Evolutionary conservation across 2,113 vertebrate species (phyloP), one percentile per base, ranked within the genome.

Genomic region (Gila orcuttii): DNA sequence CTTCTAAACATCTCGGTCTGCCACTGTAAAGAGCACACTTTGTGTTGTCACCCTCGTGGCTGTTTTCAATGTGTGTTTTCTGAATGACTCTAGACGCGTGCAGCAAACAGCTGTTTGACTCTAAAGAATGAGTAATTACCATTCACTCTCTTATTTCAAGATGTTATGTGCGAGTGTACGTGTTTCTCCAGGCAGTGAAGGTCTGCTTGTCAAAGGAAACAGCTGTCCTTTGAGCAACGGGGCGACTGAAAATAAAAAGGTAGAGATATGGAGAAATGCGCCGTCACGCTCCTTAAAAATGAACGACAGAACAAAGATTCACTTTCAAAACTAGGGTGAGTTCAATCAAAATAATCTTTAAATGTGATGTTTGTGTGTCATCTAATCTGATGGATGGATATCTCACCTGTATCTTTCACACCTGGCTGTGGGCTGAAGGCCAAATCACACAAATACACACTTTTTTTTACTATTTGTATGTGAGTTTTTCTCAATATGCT

Each of bases 21-120:
- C 10, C 21, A 17, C 33, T 57, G 10, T 57, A 5, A 59, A 57
- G 9, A 23, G 3, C 21, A 1, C 12, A 2, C 17, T 79, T 42
- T 15, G 17, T 36, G 62, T 52, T 50, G 6, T 82, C 17, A 62
- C 45, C 45, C 80, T 64, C 52, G 17, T 1, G 5, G 79, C 79
- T 33, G 6, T 81, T 81, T 52, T 82, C 28, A 52, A 69, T 69
- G 62, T 82, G 62, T 33, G 45, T 69, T 82, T 69, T 69, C 45
- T 82, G 10, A 82, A 82, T 82, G 79, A 69, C 45, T 82, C 5
- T 69, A 15, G 62, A 69, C 45, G 42, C 11, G 19, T 82, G 79
- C 62, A 69, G 62, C 17, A 23, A 82, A 82, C 80, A 82, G 80
- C 60, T 82, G 80, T 82, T 82, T 68, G 17, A 69, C 79, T 69